phyloP scores from a whole-genome alignment of 1,140 invertebrate species.

The Pomacea maculata region DNA sequence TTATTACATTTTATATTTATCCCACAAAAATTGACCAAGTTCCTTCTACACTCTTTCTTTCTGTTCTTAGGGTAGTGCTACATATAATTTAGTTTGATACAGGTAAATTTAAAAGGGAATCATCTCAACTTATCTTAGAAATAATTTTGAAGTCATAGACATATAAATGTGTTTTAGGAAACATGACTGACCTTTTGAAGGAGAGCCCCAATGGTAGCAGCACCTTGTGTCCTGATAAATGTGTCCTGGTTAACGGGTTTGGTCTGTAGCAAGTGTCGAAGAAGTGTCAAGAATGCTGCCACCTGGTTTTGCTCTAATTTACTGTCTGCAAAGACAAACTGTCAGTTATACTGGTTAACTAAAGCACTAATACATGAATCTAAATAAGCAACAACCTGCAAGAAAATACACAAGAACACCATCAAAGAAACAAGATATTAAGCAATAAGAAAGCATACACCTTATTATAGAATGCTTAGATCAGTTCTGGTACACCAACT shows the following conservation, averaged over 20 bases:
- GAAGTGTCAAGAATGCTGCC: constrained; percentile 71
- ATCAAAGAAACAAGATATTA: too few species aligned
- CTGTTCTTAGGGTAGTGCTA: too few species aligned
- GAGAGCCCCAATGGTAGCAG: constrained; percentile 71
- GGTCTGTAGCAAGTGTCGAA: constrained; percentile 71
- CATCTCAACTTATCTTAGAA: background rate
- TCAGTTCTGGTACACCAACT: too few species aligned
- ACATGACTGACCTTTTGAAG: constrained; percentile 67
- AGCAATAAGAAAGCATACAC: too few species aligned
- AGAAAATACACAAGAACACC: too few species aligned
- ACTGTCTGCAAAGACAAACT: constrained; percentile 65
- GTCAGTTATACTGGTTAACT: background rate
- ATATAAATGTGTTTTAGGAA: background rate
- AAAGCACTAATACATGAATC: too few species aligned
- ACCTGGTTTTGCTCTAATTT: constrained; percentile 73
- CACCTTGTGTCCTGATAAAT: constrained; percentile 69
- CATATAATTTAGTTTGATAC: background rate
- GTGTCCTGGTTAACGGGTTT: constrained; percentile 72
- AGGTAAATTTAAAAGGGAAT: too few species aligned
- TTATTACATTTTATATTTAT: too few species aligned
- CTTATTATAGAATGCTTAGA: too few species aligned
- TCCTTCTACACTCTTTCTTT: too few species aligned
- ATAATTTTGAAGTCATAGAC: background rate
- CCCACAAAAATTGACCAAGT: too few species aligned
- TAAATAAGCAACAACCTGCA: too few species aligned